Conservation (phyloP, 2,888 invertebrate genomes). For the Pheosia tremula region DNA sequence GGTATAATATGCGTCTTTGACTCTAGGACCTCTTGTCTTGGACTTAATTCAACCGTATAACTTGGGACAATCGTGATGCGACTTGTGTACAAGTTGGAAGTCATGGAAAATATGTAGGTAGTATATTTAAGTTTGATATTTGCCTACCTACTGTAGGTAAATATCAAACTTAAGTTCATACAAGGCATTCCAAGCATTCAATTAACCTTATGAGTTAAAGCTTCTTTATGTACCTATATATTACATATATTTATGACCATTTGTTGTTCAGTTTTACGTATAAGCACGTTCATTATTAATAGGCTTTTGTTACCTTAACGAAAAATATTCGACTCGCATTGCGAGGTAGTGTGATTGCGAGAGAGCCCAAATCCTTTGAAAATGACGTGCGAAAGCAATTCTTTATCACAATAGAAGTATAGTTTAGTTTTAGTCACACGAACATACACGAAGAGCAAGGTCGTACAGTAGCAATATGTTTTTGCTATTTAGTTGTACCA, state of each 20-base stretch:
- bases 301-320: conserved; percentile 20
- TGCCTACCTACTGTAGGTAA: conserved; percentile 2
- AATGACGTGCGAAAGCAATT: conserved; percentile 45
- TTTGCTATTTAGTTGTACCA: not conserved
- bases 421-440: conserved; percentile 34
- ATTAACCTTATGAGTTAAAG: not conserved
- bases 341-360: conserved; percentile 40
- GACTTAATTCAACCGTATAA: conserved; percentile 38
- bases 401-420: conserved; percentile 40
- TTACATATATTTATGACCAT: conserved; percentile 16
- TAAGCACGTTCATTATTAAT: conserved; percentile 28
- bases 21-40: not conserved
- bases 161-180: conserved; percentile 11
- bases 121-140: not conserved
- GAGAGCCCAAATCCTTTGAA: conserved; percentile 39
- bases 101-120: not conserved
- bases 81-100: conserved; percentile 10
- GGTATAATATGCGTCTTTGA: no score
- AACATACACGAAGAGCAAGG: conserved; percentile 49
- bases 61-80: conserved; percentile 41
- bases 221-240: conserved; percentile 8
- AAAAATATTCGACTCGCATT: conserved; percentile 23
- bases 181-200: conserved; percentile 3
- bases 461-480: conserved; percentile 14
- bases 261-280: conserved; percentile 22